These are phyloP conservation scores for Hirundo rustica DNA, from an alignment of 2,797 vertebrate genomes.

Conservation along the genomic window DNA sequence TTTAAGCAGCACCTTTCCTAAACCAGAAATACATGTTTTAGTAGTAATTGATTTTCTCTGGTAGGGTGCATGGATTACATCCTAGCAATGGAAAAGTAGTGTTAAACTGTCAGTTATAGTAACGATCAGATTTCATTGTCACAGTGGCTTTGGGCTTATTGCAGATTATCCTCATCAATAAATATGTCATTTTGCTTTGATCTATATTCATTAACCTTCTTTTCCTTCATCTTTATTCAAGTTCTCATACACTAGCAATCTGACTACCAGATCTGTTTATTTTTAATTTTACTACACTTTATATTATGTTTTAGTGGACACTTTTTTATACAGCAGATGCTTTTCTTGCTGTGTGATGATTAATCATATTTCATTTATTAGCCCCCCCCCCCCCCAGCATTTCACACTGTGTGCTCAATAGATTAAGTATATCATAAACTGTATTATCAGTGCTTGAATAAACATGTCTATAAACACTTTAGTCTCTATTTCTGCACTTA, in stretches of 20 bases:
- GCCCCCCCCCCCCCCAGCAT: not conserved
- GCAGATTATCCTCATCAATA: not conserved
- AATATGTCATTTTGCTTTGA: not conserved
- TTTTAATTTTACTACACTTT: not conserved
- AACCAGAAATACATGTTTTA: not conserved
- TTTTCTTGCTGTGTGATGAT: not conserved
- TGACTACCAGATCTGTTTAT: not conserved
- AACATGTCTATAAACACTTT: not conserved
- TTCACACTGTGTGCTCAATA: not conserved
- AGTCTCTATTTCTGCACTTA: not conserved
- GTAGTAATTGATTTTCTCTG: conserved; percentile 21
- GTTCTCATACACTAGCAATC: not conserved
- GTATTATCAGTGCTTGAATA: not conserved
- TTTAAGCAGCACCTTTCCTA: not conserved
- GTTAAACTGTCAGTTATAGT: not conserved
- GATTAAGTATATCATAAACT: not conserved
- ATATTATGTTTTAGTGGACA: not conserved
- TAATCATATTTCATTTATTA: conserved; percentile 7
- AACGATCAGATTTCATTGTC: not conserved
- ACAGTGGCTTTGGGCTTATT: not conserved
- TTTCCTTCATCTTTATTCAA: not conserved
- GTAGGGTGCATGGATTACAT: not conserved
- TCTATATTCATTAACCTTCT: not conserved
- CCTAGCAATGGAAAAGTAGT: not conserved
- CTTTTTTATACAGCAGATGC: not conserved